A percentile compares a stretch with the other conserved stretches of the same genome.
Conservation (phyloP, 2,888 invertebrate genomes). For the Thelaira solivaga region DNA sequence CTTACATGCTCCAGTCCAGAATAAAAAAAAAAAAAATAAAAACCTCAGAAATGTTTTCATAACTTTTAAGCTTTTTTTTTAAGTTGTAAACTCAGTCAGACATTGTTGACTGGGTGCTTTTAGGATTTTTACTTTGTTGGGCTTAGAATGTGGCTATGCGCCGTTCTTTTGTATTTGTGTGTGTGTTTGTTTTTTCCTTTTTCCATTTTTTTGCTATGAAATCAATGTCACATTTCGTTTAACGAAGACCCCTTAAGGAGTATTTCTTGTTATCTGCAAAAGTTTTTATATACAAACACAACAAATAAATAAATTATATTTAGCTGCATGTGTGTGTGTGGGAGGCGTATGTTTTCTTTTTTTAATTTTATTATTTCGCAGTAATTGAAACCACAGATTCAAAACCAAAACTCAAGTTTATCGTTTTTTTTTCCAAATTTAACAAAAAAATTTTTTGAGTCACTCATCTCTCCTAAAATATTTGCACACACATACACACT, state of each 20-base stretch:
- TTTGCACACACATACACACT: neutral
- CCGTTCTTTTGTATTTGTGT: conserved; percentile 18
- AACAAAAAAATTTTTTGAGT: conserved; percentile 54
- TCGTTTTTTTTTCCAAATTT: conserved; percentile 38
- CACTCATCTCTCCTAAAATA: conserved; percentile 51
- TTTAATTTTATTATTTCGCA: neutral
- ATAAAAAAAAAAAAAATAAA: neutral
- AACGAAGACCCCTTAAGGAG: conserved; percentile 49
- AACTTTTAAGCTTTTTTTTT: conserved; percentile 20
- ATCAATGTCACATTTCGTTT: conserved; percentile 57
- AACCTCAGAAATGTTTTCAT: conserved; percentile 32
- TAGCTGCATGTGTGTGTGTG: neutral
- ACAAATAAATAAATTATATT: neutral
- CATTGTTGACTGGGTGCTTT: conserved; percentile 55
- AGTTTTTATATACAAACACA: neutral
- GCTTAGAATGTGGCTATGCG: conserved; percentile 40
- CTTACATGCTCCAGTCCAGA: neutral
- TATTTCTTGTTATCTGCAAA: conserved; percentile 52
- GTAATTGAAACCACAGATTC: conserved; percentile 38
- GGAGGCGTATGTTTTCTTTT: conserved; percentile 12
- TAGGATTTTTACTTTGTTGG: conserved; percentile 27
- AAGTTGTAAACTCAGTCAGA: conserved; percentile 54
- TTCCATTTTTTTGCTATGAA: conserved; percentile 33
- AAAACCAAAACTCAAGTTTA: conserved; percentile 23
- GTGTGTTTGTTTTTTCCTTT: conserved; percentile 3